phyloP scores from a whole-genome alignment of 92 coral and sea anemone species.

The Phenganax marumi region DNA sequence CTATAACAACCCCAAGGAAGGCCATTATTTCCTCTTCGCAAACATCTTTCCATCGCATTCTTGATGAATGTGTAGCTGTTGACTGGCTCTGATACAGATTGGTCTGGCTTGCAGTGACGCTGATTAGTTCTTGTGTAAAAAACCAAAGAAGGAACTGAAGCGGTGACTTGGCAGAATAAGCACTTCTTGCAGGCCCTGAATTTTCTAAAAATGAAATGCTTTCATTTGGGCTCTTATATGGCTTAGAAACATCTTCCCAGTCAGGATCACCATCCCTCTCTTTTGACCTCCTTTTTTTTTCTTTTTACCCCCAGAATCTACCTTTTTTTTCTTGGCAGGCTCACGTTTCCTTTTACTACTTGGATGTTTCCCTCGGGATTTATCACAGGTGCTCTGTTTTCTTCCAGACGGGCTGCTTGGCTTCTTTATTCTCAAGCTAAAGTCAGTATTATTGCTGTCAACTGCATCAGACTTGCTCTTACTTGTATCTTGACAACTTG shows the following conservation, averaged over 20 bases:
- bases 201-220: neutral
- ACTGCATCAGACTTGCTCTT: too few species aligned
- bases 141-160: conserved; percentile 30
- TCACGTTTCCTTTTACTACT: neutral
- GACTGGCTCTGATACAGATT: conserved; percentile 15
- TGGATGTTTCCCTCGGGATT: neutral
- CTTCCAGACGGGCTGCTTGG: neutral
- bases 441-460: too few species aligned
- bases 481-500: too few species aligned
- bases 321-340: neutral
- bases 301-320: neutral
- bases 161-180: conserved; percentile 7
- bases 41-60: conserved; percentile 31
- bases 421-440: neutral
- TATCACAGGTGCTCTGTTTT: neutral
- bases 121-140: conserved; percentile 25
- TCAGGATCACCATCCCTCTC: conserved; percentile 5
- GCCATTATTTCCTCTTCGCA: conserved; percentile 37
- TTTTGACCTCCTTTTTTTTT: neutral
- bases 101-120: conserved; percentile 17
- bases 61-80: conserved; percentile 6
- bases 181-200: neutral
- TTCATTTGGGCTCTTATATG: neutral
- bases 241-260: neutral
- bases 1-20: conserved; percentile 30